Base-by-base conservation (phyloP, 2,888 invertebrate species). In the Laspeyria flexula region DNA sequence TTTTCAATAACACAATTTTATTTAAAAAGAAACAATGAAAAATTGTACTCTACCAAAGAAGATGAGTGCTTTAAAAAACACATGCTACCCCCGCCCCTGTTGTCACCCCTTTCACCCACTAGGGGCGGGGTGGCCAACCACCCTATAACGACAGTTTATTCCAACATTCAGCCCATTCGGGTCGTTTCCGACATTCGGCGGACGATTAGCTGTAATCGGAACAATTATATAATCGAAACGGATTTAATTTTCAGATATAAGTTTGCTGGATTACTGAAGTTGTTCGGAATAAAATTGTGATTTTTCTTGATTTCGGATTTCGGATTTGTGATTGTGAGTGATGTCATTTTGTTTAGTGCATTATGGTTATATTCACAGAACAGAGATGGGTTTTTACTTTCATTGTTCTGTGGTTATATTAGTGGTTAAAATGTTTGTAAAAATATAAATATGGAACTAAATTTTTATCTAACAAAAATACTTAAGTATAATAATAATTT, bases 151-250 rank as follows among this genome's bases (percentile, higher is more conserved):
- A 79, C 89, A 89, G 88, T 88, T 85, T 82, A 83, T 63, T 81
- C 69, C 78, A 56, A 71, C 77, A 81, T 43, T 62, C 53, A 76
- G 73, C 70, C 75, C 73, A 82, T 84, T 86, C 83, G 83, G 59
- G 83, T 80, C 83, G 86, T 85, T 87, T 79, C 64, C 57, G 55
- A 68, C 71, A 77, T 79, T 77, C 79, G 74, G 83, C 78, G 75
- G 74, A 59, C 79, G 75, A 81, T 86, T 83, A 83, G 46, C 53
- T 60, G 63, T 79, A 81, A 82, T 76, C 57, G 52, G 42, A 39
- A 56, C 53, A 60, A 65, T 71, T 67, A 69, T 27, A 52, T 55
- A 55, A 58, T 53, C 25, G 47, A 11, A 35, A 33, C 34, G 35
- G 34, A 31, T 37, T 45, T 43, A 34, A 41, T 41, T 35, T 45